Evolutionary conservation across 2,888 invertebrate species (phyloP).

Genomic region (Papilio gigon): DNA sequence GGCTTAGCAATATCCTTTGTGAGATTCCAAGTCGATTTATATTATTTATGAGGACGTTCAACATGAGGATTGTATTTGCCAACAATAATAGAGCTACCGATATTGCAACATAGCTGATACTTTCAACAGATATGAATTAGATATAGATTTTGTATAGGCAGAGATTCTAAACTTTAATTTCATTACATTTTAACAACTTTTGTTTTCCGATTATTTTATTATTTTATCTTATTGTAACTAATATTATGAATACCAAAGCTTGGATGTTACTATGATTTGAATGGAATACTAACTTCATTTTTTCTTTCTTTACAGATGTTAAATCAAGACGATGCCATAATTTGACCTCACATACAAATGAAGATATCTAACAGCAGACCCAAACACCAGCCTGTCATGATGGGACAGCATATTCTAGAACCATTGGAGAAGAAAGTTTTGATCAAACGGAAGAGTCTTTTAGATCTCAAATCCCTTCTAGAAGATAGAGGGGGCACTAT

Average conservation of each 20-base stretch:
- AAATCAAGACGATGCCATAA: conserved; percentile 66
- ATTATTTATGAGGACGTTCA: conserved; percentile 26
- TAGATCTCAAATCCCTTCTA: conserved; percentile 73
- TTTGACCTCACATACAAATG: conserved; percentile 65
- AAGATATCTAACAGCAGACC: conserved; percentile 47
- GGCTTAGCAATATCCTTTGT: conserved; percentile 20
- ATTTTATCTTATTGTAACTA: too few species aligned
- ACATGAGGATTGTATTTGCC: conserved; percentile 10
- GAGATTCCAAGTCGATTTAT: conserved; percentile 20
- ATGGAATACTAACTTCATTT: conserved; percentile 22
- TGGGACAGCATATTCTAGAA: conserved; percentile 51
- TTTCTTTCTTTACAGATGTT: conserved; percentile 73
- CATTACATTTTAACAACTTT: too few species aligned
- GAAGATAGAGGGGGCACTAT: conserved; percentile 75
- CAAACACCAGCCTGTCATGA: conserved; percentile 58
- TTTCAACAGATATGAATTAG: conserved; percentile 6
- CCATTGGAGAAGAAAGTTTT: conserved; percentile 68
- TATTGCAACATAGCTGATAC: conserved; percentile 8
- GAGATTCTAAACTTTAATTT: background rate
- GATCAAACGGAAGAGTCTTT: conserved; percentile 64
- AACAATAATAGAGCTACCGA: conserved; percentile 8
- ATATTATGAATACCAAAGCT: too few species aligned
- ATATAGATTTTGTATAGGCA: background rate
- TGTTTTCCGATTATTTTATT: too few species aligned
- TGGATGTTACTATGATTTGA: too few species aligned